Percentiles rank a stretch among this genome's conserved stretches.
Conservation (phyloP, 2,797 vertebrate species). For the Denticeps clupeoides region DNA sequence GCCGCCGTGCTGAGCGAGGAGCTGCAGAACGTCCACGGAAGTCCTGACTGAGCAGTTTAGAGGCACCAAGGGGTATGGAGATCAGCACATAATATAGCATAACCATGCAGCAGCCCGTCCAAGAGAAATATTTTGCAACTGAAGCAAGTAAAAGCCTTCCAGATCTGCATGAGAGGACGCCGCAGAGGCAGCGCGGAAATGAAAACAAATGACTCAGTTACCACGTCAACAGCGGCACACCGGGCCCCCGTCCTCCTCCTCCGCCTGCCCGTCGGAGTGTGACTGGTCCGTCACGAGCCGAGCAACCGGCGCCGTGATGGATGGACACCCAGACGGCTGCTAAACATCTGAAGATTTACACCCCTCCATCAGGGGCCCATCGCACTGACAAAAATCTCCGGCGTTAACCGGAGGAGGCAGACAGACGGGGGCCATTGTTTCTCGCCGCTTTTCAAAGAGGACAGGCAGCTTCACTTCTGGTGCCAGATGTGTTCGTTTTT, state of each 20-base stretch:
- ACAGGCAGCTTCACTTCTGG: too few relatives aligned
- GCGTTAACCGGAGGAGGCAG: background rate
- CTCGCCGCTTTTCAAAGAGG: too few relatives aligned
- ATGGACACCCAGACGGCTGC: constrained; percentile 55
- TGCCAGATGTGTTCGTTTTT: too few relatives aligned
- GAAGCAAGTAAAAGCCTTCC: constrained; percentile 1
- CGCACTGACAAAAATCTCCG: constrained; percentile 46
- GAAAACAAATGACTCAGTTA: constrained; percentile 50
- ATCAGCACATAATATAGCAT: too few relatives aligned
- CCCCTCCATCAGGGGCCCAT: constrained; percentile 48
- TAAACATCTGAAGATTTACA: constrained; percentile 53
- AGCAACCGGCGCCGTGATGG: constrained; percentile 44
- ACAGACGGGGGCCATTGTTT: background rate
- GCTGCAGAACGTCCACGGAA: too few relatives aligned
- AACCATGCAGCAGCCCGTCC: background rate
- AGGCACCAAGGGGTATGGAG: too few relatives aligned
- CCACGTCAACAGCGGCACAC: constrained; percentile 35
- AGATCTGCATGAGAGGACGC: constrained; percentile 21
- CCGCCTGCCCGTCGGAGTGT: constrained; percentile 42
- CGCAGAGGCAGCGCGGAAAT: constrained; percentile 32
- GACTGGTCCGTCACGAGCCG: constrained; percentile 36
- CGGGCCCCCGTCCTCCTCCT: background rate
- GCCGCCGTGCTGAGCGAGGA: too few relatives aligned
- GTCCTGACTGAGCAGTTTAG: too few relatives aligned
- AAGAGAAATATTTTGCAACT: background rate